Evolutionary conservation across 1,140 invertebrate genomes (phyloP).

Genomic region (Heliconius congener): DNA sequence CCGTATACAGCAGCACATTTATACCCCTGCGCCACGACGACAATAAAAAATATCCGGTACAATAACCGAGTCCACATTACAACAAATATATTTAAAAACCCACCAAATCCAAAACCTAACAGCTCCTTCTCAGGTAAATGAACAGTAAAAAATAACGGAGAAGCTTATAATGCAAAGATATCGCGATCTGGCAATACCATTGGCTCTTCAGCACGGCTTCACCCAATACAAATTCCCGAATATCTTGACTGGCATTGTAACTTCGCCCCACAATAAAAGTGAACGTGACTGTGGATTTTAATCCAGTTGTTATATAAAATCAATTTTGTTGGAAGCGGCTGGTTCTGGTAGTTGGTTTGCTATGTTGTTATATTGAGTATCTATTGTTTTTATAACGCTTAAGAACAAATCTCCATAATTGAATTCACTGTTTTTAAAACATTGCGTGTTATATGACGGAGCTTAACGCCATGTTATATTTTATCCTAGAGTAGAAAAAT

Average conservation of each 20-base stretch:
- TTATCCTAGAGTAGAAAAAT: too few relatives aligned
- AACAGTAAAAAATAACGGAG: slow-evolving; percentile 3
- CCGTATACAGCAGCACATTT: too few relatives aligned
- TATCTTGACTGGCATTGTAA: slow-evolving; percentile 48
- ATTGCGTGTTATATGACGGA: too few relatives aligned
- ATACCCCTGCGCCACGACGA: too few relatives aligned
- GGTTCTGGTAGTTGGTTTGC: slow-evolving; percentile 34
- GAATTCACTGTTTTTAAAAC: not conserved
- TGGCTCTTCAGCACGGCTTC: slow-evolving; percentile 14
- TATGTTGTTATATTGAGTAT: not conserved
- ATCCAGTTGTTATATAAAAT: slow-evolving; percentile 58
- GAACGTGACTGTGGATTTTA: slow-evolving; percentile 61
- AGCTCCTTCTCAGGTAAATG: not conserved
- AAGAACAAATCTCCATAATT: not conserved
- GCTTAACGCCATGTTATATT: too few relatives aligned
- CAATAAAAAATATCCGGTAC: too few relatives aligned
- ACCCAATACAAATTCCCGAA: slow-evolving; percentile 7
- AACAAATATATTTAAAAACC: not conserved
- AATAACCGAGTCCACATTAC: too few relatives aligned
- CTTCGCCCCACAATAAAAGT: slow-evolving; percentile 66
- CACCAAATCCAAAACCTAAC: not conserved
- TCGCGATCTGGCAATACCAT: not conserved
- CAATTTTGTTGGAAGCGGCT: slow-evolving; percentile 52
- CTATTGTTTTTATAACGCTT: not conserved
- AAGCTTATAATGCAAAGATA: not conserved